Conservation (phyloP, 2,797 vertebrate genomes). For the Sebastes goodei region DNA sequence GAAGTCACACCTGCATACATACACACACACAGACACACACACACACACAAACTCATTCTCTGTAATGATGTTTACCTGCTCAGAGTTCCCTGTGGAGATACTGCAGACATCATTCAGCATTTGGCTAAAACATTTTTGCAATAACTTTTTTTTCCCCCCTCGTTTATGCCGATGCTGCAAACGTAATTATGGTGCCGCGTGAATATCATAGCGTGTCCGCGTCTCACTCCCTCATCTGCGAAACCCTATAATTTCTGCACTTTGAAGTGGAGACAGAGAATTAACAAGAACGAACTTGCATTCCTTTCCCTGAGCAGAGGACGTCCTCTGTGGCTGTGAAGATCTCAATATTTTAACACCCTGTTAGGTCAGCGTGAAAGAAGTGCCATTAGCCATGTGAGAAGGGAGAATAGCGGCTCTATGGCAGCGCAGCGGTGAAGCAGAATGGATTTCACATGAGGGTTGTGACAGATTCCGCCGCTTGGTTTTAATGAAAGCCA, state of each 20-base stretch:
- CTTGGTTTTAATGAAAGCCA: slow-evolving; percentile 59
- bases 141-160: background rate
- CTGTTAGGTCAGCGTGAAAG: slow-evolving; percentile 31
- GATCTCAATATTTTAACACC: slow-evolving; percentile 43
- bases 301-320: slow-evolving; percentile 41
- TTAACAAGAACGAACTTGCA: slow-evolving; percentile 55
- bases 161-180: slow-evolving; percentile 40
- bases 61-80: slow-evolving; percentile 4
- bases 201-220: slow-evolving; percentile 51
- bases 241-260: slow-evolving; percentile 53
- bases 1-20: background rate
- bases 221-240: slow-evolving; percentile 42
- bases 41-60: background rate
- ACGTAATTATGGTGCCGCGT: slow-evolving; percentile 53
- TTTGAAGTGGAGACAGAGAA: slow-evolving; percentile 58
- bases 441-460: slow-evolving; percentile 59
- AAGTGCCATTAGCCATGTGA: slow-evolving; percentile 43
- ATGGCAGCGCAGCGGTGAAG: slow-evolving; percentile 1
- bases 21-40: background rate
- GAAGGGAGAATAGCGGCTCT: slow-evolving; percentile 17
- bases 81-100: background rate
- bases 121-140: slow-evolving; percentile 22
- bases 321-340: slow-evolving; percentile 41
- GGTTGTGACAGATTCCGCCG: slow-evolving; percentile 56
- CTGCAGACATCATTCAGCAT: slow-evolving; percentile 21